Evolutionary conservation across 1,140 invertebrate genomes (phyloP), one percentile per base, ranked within the genome.

Genomic region (Drosophila hydei): DNA sequence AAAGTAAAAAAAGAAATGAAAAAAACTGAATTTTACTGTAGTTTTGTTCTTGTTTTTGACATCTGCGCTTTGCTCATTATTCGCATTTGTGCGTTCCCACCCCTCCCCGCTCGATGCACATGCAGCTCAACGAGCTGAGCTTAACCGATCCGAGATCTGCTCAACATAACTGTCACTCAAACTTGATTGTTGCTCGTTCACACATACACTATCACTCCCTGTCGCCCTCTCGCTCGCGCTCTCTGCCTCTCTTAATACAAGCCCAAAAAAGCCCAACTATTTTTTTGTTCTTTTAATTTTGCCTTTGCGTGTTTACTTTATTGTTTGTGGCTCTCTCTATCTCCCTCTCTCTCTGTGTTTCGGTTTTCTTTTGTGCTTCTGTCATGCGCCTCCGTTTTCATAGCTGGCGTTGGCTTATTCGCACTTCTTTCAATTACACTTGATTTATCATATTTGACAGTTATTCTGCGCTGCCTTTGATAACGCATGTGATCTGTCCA

Each of bases 341-440:
- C 30, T 0, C 11, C 12, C 30, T 33, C 30, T 33, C 30, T 23
- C 9, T 48, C 11, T 25, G 1, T 19, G 19, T n/a, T 23, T 11
- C 36, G 42, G 40, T 38, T 55, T 54, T 27, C 54, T 42, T 59
- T 21, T 52, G 14, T 23, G 16, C 55, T 56, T 52, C 51, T 43
- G 16, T 52, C 27, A n/a, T 43, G 25, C 51, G 19, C 55, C 38
- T 76, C 60, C 42, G 47, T 61, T 83, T 48, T 74, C 58, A 68
- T 62, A 65, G 60, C 61, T 81, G 79, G 71, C 79, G 81, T 81
- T 77, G 80, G 75, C 75, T 87, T 87, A 87, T 87, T 89, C 83
- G 84, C 83, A 83, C 83, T 84, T 88, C 84, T 87, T 84, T 84
- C 84, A 88, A 88, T 88, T 88, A 89, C 78, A 89, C 83, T 83